Conservation (phyloP, 2,113 vertebrate species). For the Hiodon alosoides region DNA sequence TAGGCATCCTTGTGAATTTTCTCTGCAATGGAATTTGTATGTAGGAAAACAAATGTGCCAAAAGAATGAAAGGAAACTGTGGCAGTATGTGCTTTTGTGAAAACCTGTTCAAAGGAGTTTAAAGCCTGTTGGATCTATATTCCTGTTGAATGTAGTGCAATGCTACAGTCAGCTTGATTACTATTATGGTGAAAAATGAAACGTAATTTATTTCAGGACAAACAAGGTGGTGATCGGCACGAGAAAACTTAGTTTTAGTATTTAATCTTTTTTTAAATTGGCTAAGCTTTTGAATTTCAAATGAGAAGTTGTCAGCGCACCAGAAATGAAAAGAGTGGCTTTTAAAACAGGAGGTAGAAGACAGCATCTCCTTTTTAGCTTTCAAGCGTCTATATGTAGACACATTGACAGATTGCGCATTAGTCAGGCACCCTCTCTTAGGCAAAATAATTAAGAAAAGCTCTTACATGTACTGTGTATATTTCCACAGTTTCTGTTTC, state of each 20-base stretch:
- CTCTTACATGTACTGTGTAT: background rate
- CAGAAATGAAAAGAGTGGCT: background rate
- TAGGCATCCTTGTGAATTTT: constrained; percentile 16
- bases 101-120: background rate
- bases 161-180: background rate
- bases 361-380: background rate
- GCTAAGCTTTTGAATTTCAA: background rate
- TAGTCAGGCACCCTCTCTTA: background rate
- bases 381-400: background rate
- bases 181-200: background rate
- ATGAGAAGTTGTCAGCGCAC: background rate
- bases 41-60: constrained; percentile 53
- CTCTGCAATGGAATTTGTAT: constrained; percentile 6
- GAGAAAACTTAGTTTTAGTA: background rate
- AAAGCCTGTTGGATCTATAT: background rate
- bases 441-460: background rate
- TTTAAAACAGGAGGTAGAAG: background rate
- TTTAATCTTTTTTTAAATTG: background rate
- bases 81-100: background rate
- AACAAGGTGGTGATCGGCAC: background rate
- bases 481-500: constrained; percentile 49
- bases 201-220: background rate
- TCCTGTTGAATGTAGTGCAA: background rate
- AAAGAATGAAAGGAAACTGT: constrained; percentile 26
- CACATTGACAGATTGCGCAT: background rate